Evolutionary conservation across 2,797 vertebrate genomes (phyloP).

Genomic region (Euthynnus affinis): DNA sequence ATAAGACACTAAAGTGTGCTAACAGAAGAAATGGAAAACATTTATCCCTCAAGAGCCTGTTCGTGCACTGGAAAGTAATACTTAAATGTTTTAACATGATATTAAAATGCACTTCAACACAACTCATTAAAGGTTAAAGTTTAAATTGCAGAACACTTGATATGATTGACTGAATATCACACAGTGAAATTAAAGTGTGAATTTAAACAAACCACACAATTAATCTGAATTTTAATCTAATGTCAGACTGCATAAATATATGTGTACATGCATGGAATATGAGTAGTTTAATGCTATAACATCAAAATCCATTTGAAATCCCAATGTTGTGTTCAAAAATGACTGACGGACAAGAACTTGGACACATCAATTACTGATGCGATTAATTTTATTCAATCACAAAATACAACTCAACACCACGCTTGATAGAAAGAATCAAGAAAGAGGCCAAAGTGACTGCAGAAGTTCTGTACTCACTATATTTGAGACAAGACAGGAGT

Average conservation of each 20-base stretch:
- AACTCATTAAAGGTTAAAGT: slow-evolving; percentile 4
- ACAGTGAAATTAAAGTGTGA: not conserved
- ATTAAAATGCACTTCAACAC: slow-evolving; percentile 1
- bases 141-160: not conserved
- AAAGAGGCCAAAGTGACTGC: not conserved
- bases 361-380: not conserved
- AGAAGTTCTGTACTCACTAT: not conserved
- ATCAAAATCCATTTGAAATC: not conserved
- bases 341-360: not conserved
- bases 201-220: not conserved
- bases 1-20: not conserved
- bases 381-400: not conserved
- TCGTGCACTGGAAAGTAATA: slow-evolving; percentile 4
- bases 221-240: not conserved
- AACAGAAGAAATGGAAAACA: slow-evolving; percentile 2
- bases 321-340: not conserved
- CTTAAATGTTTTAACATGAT: slow-evolving; percentile 19
- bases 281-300: not conserved
- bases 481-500: slow-evolving; percentile 13
- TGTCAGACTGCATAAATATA: not conserved
- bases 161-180: not conserved
- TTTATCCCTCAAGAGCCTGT: slow-evolving; percentile 18
- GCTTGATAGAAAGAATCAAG: not conserved
- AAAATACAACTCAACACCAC: not conserved
- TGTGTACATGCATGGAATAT: not conserved